Percentiles rank a stretch among this genome's conserved stretches.
Conservation (phyloP, 2,113 vertebrate species). For the Rhinoptilus africanus region DNA sequence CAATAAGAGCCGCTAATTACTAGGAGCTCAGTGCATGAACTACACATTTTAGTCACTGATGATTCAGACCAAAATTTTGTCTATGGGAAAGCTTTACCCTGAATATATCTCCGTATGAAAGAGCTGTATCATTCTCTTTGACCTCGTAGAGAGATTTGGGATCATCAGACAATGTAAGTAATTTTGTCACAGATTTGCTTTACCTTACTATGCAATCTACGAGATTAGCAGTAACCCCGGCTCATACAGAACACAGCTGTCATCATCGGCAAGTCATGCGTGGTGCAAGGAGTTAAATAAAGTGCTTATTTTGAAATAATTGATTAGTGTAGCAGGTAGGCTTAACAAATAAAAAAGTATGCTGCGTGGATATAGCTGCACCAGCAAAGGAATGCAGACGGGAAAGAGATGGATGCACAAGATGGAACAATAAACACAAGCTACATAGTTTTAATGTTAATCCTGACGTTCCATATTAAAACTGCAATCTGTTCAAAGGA, state of each 20-base stretch:
- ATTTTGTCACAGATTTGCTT: background rate
- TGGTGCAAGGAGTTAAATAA: background rate
- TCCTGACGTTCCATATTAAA: background rate
- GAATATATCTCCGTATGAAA: background rate
- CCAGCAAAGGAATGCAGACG: background rate
- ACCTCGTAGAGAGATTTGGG: background rate
- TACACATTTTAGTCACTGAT: background rate
- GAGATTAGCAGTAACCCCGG: background rate
- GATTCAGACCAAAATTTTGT: background rate
- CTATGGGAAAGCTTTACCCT: background rate
- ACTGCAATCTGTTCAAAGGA: slow-evolving; percentile 15
- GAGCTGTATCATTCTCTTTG: background rate
- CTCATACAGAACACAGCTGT: background rate
- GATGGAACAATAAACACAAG: background rate
- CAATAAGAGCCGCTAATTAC: background rate
- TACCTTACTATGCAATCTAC: background rate
- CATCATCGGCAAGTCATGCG: background rate
- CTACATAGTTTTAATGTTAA: background rate
- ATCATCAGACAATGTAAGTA: background rate
- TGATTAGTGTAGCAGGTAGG: background rate
- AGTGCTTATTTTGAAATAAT: background rate
- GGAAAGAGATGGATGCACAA: background rate
- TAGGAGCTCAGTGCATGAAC: background rate
- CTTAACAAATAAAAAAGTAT: slow-evolving; percentile 11
- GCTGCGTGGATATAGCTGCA: background rate